These are phyloP conservation scores for Pterois miles DNA, from an alignment of 2,797 vertebrate species.

Conservation along the genomic window DNA sequence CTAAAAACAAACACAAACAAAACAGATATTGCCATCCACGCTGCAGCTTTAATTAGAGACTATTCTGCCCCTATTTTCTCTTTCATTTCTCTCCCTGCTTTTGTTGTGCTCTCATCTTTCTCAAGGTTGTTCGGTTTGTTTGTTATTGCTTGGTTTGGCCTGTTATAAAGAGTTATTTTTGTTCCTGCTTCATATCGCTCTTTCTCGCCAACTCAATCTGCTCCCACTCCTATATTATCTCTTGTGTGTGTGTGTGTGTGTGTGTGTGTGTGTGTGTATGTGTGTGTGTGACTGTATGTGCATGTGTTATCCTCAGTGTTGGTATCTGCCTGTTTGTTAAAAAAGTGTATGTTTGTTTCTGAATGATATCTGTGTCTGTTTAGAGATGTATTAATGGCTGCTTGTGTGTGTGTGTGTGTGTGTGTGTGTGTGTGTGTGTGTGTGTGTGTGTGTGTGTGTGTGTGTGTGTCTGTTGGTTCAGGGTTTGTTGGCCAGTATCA, in stretches of 20 bases:
- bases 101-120: conserved; percentile 22
- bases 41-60: conserved; percentile 51
- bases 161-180: conserved; percentile 47
- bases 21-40: conserved; percentile 19
- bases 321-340: background rate
- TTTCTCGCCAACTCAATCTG: background rate
- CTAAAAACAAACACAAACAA: conserved; percentile 36
- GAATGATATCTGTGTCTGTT: conserved; percentile 27
- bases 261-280: conserved; percentile 3
- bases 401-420: background rate
- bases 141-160: conserved; percentile 35
- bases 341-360: conserved; percentile 1
- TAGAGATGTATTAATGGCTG: conserved; percentile 26
- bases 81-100: conserved; percentile 30
- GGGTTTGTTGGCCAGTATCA: conserved; percentile 49
- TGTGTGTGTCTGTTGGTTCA: conserved; percentile 31
- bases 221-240: background rate
- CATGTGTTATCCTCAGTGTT: conserved; percentile 2
- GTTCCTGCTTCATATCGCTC: conserved; percentile 4
- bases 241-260: background rate
- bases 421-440: conserved; percentile 1
- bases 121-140: conserved; percentile 50
- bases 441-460: conserved; percentile 5
- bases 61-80: background rate
- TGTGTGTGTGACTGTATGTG: background rate